These are phyloP conservation scores for Pocillopora meandrina DNA, from an alignment of 92 coral and sea anemone species.

Conservation along the genomic window DNA sequence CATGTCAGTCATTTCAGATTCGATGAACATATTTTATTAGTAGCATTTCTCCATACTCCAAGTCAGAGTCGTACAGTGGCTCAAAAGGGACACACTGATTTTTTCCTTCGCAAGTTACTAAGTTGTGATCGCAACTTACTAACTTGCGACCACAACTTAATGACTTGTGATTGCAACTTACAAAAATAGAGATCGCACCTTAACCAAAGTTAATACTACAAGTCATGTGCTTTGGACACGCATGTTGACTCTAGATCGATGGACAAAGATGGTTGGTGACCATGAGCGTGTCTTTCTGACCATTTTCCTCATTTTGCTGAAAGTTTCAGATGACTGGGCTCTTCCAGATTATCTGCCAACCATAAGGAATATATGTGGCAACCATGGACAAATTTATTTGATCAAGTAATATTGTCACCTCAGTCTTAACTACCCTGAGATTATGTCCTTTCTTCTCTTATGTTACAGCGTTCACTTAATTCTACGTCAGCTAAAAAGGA, in stretches of 20 bases:
- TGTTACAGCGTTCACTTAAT: conserved; percentile 19
- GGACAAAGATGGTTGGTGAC: conserved; percentile 38
- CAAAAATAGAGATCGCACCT: conserved; percentile 10
- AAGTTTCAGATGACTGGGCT: conserved; percentile 32
- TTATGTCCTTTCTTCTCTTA: conserved; percentile 25
- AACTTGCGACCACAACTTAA: conserved; percentile 26
- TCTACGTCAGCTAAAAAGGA: conserved; percentile 33
- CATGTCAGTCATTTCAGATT: too few relatives aligned
- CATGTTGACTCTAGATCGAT: conserved; percentile 30
- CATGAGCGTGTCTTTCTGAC: conserved; percentile 27
- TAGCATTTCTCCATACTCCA: too few relatives aligned
- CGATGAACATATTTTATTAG: too few relatives aligned
- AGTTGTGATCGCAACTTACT: conserved; percentile 10
- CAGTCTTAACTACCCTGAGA: conserved; percentile 39
- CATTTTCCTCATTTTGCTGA: conserved; percentile 32
- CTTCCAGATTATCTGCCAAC: conserved; percentile 25
- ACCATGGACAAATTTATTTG: conserved; percentile 11
- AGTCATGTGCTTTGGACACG: conserved; percentile 29
- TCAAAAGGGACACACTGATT: too few relatives aligned
- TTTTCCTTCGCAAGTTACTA: too few relatives aligned
- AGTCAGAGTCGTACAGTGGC: too few relatives aligned
- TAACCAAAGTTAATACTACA: conserved; percentile 3
- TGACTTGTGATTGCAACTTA: conserved; percentile 22
- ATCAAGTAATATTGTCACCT: conserved; percentile 28
- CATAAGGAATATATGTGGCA: conserved; percentile 5